These are phyloP conservation scores for Serrognathus titanus DNA, from an alignment of 2,888 invertebrate genomes.

Conservation along the genomic window DNA sequence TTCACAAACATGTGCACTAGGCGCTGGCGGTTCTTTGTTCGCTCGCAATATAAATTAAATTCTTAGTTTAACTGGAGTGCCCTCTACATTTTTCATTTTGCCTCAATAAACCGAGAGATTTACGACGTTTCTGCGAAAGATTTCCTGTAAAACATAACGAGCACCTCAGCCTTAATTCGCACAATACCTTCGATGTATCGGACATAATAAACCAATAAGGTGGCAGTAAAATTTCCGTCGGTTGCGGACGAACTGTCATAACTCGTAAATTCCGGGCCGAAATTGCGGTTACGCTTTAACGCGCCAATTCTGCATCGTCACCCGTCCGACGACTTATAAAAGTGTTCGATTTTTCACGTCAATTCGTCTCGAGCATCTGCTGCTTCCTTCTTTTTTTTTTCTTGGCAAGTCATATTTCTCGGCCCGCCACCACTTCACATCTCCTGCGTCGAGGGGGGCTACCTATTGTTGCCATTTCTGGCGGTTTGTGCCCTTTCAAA, in stretches of 20 bases:
- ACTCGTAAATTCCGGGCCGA: slow-evolving; percentile 13
- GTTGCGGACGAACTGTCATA: slow-evolving; percentile 21
- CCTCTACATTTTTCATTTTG: neutral
- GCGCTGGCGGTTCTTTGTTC: too few relatives aligned
- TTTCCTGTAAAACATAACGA: slow-evolving; percentile 1
- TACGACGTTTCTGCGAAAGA: neutral
- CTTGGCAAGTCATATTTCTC: slow-evolving; percentile 27
- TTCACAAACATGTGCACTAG: too few relatives aligned
- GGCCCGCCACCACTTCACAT: slow-evolving; percentile 30
- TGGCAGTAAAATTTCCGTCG: slow-evolving; percentile 2
- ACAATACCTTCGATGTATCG: neutral
- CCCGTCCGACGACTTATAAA: slow-evolving; percentile 17
- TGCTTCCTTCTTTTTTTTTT: slow-evolving; percentile 14
- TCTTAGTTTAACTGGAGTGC: too few relatives aligned
- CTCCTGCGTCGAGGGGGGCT: slow-evolving; percentile 32
- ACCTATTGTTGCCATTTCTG: slow-evolving; percentile 37
- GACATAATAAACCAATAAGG: slow-evolving; percentile 2
- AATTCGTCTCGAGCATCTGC: slow-evolving; percentile 34
- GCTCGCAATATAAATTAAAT: too few relatives aligned
- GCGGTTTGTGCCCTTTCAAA: slow-evolving; percentile 40
- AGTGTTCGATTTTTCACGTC: slow-evolving; percentile 29
- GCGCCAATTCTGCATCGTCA: slow-evolving; percentile 24
- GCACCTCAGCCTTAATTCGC: neutral
- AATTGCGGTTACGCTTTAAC: slow-evolving; percentile 1
- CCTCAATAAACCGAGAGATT: neutral